These are phyloP conservation scores for Fregata magnificens DNA, from an alignment of 2,113 vertebrate genomes.

Conservation along the genomic window DNA sequence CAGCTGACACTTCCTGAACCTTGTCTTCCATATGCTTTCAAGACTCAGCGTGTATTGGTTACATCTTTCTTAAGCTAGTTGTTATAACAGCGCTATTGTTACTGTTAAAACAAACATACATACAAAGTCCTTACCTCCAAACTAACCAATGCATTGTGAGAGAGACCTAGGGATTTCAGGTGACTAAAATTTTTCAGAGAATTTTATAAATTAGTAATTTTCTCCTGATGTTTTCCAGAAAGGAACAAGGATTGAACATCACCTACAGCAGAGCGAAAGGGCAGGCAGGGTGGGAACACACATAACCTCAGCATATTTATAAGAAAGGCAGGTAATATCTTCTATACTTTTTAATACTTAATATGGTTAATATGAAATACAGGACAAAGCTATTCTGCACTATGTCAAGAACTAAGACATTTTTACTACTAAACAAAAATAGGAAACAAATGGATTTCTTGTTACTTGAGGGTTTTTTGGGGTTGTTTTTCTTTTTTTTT, in stretches of 20 bases:
- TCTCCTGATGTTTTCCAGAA: conserved; percentile 79
- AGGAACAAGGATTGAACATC: conserved; percentile 79
- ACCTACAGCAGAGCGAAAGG: conserved; percentile 47
- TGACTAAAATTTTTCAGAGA: conserved; percentile 73
- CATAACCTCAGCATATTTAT: background rate
- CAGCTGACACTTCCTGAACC: background rate
- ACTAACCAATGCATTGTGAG: conserved; percentile 75
- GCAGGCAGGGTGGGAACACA: background rate
- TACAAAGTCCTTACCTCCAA: conserved; percentile 68
- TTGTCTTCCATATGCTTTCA: background rate
- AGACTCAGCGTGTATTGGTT: background rate
- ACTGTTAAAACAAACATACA: background rate
- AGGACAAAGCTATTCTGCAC: background rate
- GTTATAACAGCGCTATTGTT: no score
- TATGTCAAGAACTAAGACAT: background rate
- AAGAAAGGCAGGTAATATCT: background rate
- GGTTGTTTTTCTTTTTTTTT: background rate
- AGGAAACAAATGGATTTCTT: background rate
- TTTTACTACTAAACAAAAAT: background rate
- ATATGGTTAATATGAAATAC: background rate
- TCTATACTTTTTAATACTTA: background rate
- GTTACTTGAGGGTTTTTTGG: background rate
- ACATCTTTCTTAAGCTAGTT: background rate
- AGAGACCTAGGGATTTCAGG: conserved; percentile 81
- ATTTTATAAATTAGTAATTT: conserved; percentile 77